Evolutionary conservation across 1,140 invertebrate species (phyloP), one percentile per base, ranked within the genome.

Genomic region (Planococcus citri): DNA sequence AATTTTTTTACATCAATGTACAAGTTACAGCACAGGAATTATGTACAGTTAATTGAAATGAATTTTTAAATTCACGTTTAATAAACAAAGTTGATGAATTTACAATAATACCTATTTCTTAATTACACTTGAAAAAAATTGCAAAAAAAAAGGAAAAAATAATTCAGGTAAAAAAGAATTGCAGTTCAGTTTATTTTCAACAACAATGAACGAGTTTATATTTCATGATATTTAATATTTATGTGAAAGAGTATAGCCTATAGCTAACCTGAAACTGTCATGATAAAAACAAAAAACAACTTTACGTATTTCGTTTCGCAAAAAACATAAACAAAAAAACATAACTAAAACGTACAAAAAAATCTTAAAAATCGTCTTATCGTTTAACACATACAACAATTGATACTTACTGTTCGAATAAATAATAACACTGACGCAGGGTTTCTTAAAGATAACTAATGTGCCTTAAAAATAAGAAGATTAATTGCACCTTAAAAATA

Each of bases 401-500:
- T 21, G 60, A 64, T 64, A 64, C 60, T 64, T 64, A 64, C 25
- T 64, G 14, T 27, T 64, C 60, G 60, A 64, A 27, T 25, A 64
- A 64, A 64, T 64, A 64, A 64, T 64, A 64, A 64, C 60, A 64
- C 60, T 64, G 60, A 64, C 25, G 60, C 60, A 64, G 60, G 10
- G 22, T 64, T 4, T 64, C 60, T 64, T 64, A 64, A 27, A 64
- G 60, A 64, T 64, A 64, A 64, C 60, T 64, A 64, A 64, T 64
- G 60, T 64, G 60, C 60, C 17, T 64, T 64, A 64, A 64, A 64
- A 64, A 64, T 64, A 64, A 64, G 60, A 64, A 64, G 60, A 64
- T 64, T 64, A 64, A 64, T 27, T 64, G 25, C 20, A 64, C 22
- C 22, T 64, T 64, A 64, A 64, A 64, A 64, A 25, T 64, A 64